Percentiles rank a stretch among this genome's conserved stretches.
phyloP scores from a whole-genome alignment of 2,888 invertebrate species.

The Deilephila elpenor region DNA sequence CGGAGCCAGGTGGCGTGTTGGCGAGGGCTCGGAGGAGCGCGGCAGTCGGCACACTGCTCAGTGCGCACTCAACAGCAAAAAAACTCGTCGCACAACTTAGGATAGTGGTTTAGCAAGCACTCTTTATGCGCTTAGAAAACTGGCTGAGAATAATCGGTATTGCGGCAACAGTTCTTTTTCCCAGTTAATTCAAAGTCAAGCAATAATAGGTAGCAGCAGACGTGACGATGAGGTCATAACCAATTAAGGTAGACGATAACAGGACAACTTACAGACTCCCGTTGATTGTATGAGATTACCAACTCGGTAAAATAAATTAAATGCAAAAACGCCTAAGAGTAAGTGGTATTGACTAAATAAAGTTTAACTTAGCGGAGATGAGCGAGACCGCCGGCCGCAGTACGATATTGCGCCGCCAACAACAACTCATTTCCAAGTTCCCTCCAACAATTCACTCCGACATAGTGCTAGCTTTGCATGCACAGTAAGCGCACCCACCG shows the following conservation, averaged over 20 bases:
- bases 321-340: neutral
- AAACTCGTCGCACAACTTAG: conserved; percentile 1
- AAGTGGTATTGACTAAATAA: neutral
- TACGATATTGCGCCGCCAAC: conserved; percentile 8
- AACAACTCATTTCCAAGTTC: conserved; percentile 16
- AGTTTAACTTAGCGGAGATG: neutral
- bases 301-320: neutral
- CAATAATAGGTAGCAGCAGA: too few species aligned
- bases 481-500: neutral
- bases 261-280: neutral
- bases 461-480: neutral
- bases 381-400: neutral
- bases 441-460: neutral
- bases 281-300: neutral
- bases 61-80: neutral
- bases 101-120: neutral
- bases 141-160: neutral
- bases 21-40: neutral
- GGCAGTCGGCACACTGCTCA: neutral
- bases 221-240: neutral
- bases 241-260: neutral
- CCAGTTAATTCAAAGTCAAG: neutral
- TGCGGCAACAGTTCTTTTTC: neutral
- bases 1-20: neutral
- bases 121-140: neutral